Conservation (phyloP, 2,113 vertebrate genomes). For the Aplodontia rufa region DNA sequence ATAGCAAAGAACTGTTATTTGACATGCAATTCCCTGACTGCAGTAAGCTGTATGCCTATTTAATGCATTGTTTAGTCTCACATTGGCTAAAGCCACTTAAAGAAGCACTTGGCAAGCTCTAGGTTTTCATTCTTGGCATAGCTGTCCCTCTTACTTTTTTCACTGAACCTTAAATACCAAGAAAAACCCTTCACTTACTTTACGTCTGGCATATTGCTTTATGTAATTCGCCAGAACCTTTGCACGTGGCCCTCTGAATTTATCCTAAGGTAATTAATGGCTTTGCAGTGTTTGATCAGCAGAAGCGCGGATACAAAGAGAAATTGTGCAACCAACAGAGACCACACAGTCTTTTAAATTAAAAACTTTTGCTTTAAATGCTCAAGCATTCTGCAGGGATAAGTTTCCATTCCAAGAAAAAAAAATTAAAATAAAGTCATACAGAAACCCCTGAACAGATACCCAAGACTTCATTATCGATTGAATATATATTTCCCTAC, state of each 20-base stretch:
- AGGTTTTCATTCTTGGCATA: conserved; percentile 85
- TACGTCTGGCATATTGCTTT: conserved; percentile 72
- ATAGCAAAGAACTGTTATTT: conserved; percentile 81
- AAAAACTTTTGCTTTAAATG: conserved; percentile 78
- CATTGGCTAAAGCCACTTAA: conserved; percentile 83
- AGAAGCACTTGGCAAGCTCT: conserved; percentile 84
- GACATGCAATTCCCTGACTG: conserved; percentile 82
- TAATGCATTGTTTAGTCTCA: conserved; percentile 87
- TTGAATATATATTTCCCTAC: not conserved
- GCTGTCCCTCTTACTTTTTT: conserved; percentile 82
- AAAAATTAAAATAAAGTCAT: not conserved
- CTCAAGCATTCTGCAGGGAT: conserved; percentile 46
- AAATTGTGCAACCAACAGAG: conserved; percentile 69
- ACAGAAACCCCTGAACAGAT: conserved; percentile 36
- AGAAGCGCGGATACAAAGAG: conserved; percentile 65
- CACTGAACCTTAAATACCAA: conserved; percentile 85
- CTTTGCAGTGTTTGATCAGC: conserved; percentile 81
- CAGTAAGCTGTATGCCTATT: conserved; percentile 78
- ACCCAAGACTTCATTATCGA: conserved; percentile 45
- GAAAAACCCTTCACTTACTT: conserved; percentile 84
- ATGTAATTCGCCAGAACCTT: conserved; percentile 75
- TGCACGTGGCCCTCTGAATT: conserved; percentile 72
- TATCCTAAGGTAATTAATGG: conserved; percentile 80
- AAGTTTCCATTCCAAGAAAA: conserved; percentile 10
- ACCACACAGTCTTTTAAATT: conserved; percentile 75